Evolutionary conservation across 2,888 invertebrate species (phyloP).

Genomic region (Chironomus tentans): DNA sequence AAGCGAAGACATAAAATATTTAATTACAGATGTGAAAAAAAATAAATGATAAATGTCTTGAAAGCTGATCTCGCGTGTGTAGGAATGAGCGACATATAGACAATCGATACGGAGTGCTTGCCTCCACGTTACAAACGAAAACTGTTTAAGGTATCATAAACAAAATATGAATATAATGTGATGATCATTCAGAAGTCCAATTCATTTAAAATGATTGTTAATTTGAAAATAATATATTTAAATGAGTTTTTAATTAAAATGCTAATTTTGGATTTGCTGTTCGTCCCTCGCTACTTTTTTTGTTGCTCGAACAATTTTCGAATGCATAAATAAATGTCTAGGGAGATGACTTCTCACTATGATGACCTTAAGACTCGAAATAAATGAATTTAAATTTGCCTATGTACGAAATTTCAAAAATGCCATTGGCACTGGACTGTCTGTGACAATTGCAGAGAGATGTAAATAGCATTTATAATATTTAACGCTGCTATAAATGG

Average conservation of each 20-base stretch:
- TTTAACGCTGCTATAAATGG: not conserved
- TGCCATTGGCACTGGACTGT: too few relatives aligned
- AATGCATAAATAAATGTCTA: too few relatives aligned
- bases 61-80: not conserved
- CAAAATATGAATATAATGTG: not conserved
- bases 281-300: too few relatives aligned
- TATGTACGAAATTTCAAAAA: too few relatives aligned
- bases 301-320: too few relatives aligned
- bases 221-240: conserved; percentile 5
- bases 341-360: too few relatives aligned
- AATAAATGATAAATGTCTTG: conserved; percentile 7
- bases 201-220: not conserved
- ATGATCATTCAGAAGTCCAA: not conserved
- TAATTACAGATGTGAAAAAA: conserved; percentile 11
- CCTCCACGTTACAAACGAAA: too few relatives aligned
- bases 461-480: not conserved
- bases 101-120: too few relatives aligned
- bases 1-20: not conserved
- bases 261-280: not conserved
- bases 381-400: not conserved
- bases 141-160: not conserved
- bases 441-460: not conserved
- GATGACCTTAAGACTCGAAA: not conserved
- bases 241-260: conserved; percentile 9
- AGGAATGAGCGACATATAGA: not conserved